Evolutionary conservation across 2,888 invertebrate genomes (phyloP).

Genomic region (Holacanthella duospinosa): DNA sequence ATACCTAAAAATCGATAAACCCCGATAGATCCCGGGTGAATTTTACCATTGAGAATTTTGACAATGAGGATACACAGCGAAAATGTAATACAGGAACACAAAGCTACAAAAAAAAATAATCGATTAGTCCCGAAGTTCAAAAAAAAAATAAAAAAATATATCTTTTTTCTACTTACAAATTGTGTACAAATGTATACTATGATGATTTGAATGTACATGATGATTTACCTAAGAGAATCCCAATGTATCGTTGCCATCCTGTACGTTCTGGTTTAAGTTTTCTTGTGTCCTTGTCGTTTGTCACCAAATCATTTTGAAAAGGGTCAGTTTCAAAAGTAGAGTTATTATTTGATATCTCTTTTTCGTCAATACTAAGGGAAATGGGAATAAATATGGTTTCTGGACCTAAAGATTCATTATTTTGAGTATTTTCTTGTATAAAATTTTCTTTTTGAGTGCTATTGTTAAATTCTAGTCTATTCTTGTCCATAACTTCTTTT

Average conservation of each 20-base stretch:
- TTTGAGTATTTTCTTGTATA: too few species aligned
- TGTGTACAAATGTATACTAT: background rate
- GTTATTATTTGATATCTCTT: too few species aligned
- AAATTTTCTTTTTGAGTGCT: too few species aligned
- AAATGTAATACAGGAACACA: background rate
- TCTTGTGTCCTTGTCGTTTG: too few species aligned
- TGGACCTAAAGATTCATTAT: too few species aligned
- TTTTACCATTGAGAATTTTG: background rate
- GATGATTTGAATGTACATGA: background rate
- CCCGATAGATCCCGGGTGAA: background rate
- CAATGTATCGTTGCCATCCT: conserved; percentile 2
- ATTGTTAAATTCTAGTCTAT: too few species aligned
- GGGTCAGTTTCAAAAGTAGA: too few species aligned
- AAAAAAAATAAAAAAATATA: background rate
- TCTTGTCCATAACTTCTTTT: too few species aligned
- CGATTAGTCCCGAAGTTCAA: background rate
- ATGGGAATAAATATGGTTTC: too few species aligned
- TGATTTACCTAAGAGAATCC: background rate
- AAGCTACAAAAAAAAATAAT: background rate
- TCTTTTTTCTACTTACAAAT: background rate
- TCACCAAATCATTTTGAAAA: too few species aligned
- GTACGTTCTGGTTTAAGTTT: background rate
- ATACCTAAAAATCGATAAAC: conserved; percentile 32
- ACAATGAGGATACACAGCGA: background rate
- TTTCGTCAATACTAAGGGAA: too few species aligned